Base-by-base conservation (phyloP, 2,888 invertebrate genomes). In the Nasonovia ribisnigri region DNA sequence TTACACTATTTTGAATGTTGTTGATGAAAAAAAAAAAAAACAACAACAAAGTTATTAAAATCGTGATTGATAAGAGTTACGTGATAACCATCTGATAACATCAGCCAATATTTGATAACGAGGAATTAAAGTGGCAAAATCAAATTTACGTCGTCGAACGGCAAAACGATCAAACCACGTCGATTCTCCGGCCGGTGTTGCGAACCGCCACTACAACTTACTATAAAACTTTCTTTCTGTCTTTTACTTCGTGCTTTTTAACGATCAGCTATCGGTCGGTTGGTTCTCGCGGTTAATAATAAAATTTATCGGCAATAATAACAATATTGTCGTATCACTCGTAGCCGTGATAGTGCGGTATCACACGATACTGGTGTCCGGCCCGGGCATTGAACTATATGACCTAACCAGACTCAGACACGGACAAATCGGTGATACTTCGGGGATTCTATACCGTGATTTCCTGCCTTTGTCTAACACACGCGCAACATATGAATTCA, bases 1-100 rank as follows among this genome's bases (percentile, higher is more conserved):
- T 57, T 43, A 43, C n/a, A 87, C 87, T n/a, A 46, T 88, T 88
- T 88, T 88, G 36, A 88, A 88, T 88, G n/a, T 88, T 54, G 24
- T 8, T 88, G 54, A 57, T 54, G 42, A 88, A 51, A n/a, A 48
- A 36, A 51, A 54, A 88, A 46, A 46, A 46, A 54, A 88, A 46
- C 10, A 46, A 46, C 46, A 67, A 77, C 20, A 36, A 36, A 77
- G 20, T 8, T 42, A 88, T 42, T 29, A 88, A 88, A 90, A 90
- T 90, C 29, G 46, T 67, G 1, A n/a, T 51, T 51, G 88, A 88
- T 88, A 88, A 88, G 77, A 77, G 77, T 24, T 51, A 43, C 6
- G 0, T 46, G 89, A 90, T 90, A 90, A 90, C 60, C 20, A 43
- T 20, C 54, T 24, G 54, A 54, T 54, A 54, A 54, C 24, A 54